These are phyloP conservation scores for Caenorhabditis sp. DNA, from an alignment of 2,888 invertebrate genomes.

Conservation along the genomic window DNA sequence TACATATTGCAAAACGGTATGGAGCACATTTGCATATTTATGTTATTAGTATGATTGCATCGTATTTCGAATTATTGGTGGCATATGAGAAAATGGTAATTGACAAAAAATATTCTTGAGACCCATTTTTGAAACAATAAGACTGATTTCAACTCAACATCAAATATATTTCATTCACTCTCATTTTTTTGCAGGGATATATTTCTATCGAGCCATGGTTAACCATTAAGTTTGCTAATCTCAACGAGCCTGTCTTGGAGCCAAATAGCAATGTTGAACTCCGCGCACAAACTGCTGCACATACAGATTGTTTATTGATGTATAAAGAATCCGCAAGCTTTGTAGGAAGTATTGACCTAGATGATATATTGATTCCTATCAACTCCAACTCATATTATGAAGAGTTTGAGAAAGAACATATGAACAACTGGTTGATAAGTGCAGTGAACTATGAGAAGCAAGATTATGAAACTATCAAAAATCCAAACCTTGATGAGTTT, in stretches of 20 bases:
- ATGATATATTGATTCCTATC: constrained; percentile 30
- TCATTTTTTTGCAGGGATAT: too few species aligned
- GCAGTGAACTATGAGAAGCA: constrained; percentile 20
- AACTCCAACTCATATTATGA: constrained; percentile 25
- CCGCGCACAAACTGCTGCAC: constrained; percentile 46
- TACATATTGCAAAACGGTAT: constrained; percentile 4
- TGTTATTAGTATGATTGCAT: constrained; percentile 8
- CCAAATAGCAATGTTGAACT: constrained; percentile 50
- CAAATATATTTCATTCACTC: too few species aligned
- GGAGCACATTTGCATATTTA: constrained; percentile 23
- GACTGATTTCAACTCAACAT: too few species aligned
- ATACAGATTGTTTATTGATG: neutral
- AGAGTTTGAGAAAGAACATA: constrained; percentile 29
- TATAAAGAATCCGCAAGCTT: constrained; percentile 28
- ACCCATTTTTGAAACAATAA: too few species aligned
- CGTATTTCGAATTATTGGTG: constrained; percentile 9
- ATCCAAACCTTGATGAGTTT: neutral
- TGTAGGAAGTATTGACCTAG: constrained; percentile 27
- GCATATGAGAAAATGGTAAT: constrained; percentile 8
- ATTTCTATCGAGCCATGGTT: constrained; percentile 43
- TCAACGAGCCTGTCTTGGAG: constrained; percentile 36
- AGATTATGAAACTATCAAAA: constrained; percentile 19
- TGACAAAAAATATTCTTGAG: neutral
- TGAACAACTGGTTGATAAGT: constrained; percentile 20
- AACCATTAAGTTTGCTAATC: constrained; percentile 28